These are phyloP conservation scores for Ciconia stormi DNA, from an alignment of 2,113 vertebrate genomes.

Conservation along the genomic window DNA sequence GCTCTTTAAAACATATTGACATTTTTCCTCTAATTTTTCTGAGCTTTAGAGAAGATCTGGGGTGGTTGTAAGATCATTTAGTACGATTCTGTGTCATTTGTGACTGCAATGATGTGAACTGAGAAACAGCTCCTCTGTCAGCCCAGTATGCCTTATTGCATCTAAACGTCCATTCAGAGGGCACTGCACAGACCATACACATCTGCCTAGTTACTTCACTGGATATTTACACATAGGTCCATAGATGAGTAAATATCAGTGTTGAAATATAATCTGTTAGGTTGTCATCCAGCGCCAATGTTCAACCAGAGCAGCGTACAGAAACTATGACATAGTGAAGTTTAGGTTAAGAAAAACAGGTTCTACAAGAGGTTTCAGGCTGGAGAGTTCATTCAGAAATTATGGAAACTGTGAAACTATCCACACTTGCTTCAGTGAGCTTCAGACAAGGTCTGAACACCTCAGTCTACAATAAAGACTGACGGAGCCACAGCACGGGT, in stretches of 20 bases:
- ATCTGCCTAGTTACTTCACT: not conserved
- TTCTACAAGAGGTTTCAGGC: not conserved
- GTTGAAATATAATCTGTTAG: not conserved
- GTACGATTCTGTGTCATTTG: rapidly evolving
- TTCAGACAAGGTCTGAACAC: not conserved
- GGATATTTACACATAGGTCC: not conserved
- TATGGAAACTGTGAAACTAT: not conserved
- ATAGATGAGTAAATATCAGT: not conserved
- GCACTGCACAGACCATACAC: not conserved
- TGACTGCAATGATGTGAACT: not conserved
- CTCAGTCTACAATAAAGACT: not conserved
- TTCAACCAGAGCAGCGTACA: not conserved
- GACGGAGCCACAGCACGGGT: not conserved
- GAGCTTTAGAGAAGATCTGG: not conserved
- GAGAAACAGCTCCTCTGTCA: not conserved
- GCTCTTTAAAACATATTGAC: not conserved
- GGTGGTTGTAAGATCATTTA: not conserved
- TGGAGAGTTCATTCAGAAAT: not conserved
- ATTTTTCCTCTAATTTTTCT: not conserved
- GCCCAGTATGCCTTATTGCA: no score
- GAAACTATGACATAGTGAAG: not conserved
- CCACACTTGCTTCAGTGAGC: not conserved
- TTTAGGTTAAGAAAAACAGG: not conserved
- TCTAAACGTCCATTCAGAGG: not conserved
- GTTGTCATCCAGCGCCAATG: not conserved